Base-by-base conservation (phyloP, 2,888 invertebrate genomes). In the Bibio marci region DNA sequence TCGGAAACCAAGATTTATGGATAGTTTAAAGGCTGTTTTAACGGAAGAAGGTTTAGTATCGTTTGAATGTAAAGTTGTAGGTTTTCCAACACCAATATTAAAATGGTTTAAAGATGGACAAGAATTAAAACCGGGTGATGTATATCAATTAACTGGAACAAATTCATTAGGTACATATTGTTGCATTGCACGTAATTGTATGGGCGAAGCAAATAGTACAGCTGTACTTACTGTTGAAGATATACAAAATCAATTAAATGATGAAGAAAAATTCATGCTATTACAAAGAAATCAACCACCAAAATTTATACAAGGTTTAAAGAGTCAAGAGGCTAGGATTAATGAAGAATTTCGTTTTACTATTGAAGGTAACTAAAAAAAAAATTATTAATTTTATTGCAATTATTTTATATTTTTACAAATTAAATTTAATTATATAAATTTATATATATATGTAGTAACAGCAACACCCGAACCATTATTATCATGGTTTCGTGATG, bases 31-130 rank as follows among this genome's bases (percentile, higher is more conserved):
- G 59, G 90, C 90, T 8, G 76, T 90, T 32, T 66, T 90, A 33
- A 88, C 90, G 0, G 88, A 90, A 55, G 90, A 90, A 63, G 90
- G 90, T 1, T 63, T 90, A 26, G 90, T 90, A 2, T 88, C 88
- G 1, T 90, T 90, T 54, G 90, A 90, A 55, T 90, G 90, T 56
- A 90, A 90, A 59, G 88, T 90, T 0, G 87, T 88, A 3, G 90
- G 88, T 1, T 88, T 86, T 48, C 90, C 90, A 0, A 88, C 88
- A 0, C 90, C 90, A 0, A 64, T 79, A 37, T 65, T 90, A 1
- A 75, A 80, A 52, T 90, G 90, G 90, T 90, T 85, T 59, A 91
- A 88, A 62, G 91, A 91, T 56, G 87, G 87, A 0, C 82, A 87
- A 54, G 88, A 90, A 55, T 62, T 94, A 31, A 83, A 83, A 54